Conservation (phyloP, 2,113 vertebrate genomes). For the Greenwoodochromis staneri region DNA sequence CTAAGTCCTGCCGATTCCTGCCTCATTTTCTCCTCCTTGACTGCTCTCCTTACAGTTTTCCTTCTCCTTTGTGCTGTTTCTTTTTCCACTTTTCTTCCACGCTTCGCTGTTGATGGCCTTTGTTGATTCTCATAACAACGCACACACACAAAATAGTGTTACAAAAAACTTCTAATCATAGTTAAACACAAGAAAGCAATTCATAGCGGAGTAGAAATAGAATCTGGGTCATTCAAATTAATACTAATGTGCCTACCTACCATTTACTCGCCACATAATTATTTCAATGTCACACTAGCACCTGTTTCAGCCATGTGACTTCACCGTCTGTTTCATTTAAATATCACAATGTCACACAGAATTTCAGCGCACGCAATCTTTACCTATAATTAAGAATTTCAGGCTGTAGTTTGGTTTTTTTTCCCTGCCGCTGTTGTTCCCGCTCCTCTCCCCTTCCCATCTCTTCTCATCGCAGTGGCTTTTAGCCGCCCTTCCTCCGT, state of each 20-base stretch:
- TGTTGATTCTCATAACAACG: neutral
- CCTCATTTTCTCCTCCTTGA: neutral
- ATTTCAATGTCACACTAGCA: constrained; percentile 41
- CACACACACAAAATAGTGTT: rapidly evolving
- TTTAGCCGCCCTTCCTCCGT: constrained; percentile 3
- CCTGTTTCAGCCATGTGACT: constrained; percentile 33
- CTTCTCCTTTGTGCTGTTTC: neutral
- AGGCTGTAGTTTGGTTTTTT: rapidly evolving
- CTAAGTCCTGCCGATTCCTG: neutral
- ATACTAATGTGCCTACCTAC: neutral
- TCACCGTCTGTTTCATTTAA: constrained; percentile 20
- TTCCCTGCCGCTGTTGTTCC: neutral
- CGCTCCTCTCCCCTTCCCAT: neutral
- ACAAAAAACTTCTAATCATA: neutral
- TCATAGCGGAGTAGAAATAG: neutral
- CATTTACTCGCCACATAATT: constrained; percentile 2
- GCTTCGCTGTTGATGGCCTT: neutral
- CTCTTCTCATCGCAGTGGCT: neutral
- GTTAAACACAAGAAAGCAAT: neutral
- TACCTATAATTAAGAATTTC: constrained; percentile 16
- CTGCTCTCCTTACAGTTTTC: neutral
- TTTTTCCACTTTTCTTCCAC: neutral
- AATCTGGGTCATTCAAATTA: constrained; percentile 43
- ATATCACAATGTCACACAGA: neutral
- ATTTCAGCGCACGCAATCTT: neutral